Percentiles rank a stretch among this genome's conserved stretches.
These are phyloP conservation scores for Himalopsyche anomala DNA, from an alignment of 2,888 invertebrate species.

Conservation along the genomic window DNA sequence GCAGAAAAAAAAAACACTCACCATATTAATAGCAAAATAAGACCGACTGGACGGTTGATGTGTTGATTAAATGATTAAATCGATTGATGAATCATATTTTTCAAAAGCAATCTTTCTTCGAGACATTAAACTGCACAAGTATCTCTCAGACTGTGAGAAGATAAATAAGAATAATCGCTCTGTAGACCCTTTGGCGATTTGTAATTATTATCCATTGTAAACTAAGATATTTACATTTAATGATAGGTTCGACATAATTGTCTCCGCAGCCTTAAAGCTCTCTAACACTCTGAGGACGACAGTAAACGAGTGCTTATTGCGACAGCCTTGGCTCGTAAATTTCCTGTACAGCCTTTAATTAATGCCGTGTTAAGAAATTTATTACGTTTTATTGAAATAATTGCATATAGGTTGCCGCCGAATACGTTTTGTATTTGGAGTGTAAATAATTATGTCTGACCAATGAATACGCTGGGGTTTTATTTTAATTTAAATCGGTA, in stretches of 20 bases:
- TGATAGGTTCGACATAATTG: constrained; percentile 62
- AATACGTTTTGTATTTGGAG: background rate
- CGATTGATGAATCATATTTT: constrained; percentile 33
- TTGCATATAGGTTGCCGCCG: background rate
- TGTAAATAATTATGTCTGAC: background rate
- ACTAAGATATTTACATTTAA: constrained; percentile 63
- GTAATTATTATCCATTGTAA: constrained; percentile 61
- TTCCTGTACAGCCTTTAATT: constrained; percentile 8
- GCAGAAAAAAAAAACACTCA: no score
- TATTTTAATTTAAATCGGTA: no score
- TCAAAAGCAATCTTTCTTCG: constrained; percentile 10
- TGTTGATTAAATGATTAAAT: constrained; percentile 31
- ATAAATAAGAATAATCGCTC: constrained; percentile 45
- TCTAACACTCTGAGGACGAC: constrained; percentile 22
- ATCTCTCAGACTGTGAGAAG: constrained; percentile 35
- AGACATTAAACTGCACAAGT: constrained; percentile 21
- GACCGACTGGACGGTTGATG: no score
- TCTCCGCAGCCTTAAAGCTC: constrained; percentile 37
- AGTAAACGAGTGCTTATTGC: constrained; percentile 37
- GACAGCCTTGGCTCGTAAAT: background rate
- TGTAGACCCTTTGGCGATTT: constrained; percentile 31
- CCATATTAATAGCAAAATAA: no score
- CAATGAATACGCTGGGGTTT: background rate
- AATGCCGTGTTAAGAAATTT: background rate
- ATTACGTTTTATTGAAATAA: background rate